Evolutionary conservation across 2,797 vertebrate species (phyloP).

Genomic region (Sparus aurata): DNA sequence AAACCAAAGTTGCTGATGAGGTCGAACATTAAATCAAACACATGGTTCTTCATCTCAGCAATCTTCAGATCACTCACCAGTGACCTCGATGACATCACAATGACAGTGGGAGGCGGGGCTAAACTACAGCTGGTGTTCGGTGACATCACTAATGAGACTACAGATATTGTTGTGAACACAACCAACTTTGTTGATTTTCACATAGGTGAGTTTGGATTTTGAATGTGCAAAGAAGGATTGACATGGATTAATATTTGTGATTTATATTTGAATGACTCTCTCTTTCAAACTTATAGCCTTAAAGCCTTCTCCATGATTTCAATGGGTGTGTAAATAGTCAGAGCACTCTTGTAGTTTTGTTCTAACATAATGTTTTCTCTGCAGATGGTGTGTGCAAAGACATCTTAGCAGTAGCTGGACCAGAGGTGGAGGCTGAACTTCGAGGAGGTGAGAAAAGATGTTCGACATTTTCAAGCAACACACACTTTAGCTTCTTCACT

Average conservation of each 20-base stretch:
- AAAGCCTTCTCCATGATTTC: too few relatives aligned
- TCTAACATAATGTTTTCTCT: neutral
- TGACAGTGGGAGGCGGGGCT: slow-evolving; percentile 37
- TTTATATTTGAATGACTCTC: too few relatives aligned
- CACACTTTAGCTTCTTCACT: neutral
- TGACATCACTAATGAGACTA: slow-evolving; percentile 80
- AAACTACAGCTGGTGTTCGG: slow-evolving; percentile 75
- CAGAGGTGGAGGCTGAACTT: slow-evolving; percentile 57
- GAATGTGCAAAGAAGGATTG: too few relatives aligned
- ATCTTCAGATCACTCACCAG: slow-evolving; percentile 67
- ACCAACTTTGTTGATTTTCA: slow-evolving; percentile 25
- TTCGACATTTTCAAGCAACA: neutral
- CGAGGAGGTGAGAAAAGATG: slow-evolving; percentile 56
- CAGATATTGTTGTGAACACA: slow-evolving; percentile 80
- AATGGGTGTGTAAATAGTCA: too few relatives aligned
- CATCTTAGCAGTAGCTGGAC: slow-evolving; percentile 71
- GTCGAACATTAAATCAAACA: neutral
- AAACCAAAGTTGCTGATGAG: too few relatives aligned
- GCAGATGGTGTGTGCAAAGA: slow-evolving; percentile 77
- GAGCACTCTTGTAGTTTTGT: neutral
- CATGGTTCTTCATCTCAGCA: slow-evolving; percentile 42
- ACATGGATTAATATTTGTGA: too few relatives aligned
- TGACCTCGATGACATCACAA: slow-evolving; percentile 72
- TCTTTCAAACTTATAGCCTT: too few relatives aligned
- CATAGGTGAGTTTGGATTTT: too few relatives aligned